Conservation (phyloP, 2,797 vertebrate genomes). For the Thripadectes ignobilis region DNA sequence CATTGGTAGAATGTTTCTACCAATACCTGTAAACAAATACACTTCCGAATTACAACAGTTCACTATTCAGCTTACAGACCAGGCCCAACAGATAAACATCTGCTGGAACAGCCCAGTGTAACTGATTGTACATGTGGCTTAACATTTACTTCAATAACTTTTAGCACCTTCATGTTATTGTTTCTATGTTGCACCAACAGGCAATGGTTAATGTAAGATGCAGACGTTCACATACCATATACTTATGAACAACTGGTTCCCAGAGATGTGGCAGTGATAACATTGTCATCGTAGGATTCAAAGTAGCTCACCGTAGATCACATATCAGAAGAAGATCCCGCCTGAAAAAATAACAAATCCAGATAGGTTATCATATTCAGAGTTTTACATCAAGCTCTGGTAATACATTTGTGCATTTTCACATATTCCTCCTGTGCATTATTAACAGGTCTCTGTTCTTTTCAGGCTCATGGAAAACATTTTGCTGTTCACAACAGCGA, state of each 20-base stretch:
- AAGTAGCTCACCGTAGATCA: slow-evolving; percentile 12
- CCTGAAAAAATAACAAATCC: slow-evolving; percentile 51
- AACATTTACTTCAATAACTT: slow-evolving; percentile 42
- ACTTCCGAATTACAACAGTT: background rate
- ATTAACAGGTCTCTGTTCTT: background rate
- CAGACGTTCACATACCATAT: slow-evolving; percentile 44
- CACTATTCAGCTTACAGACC: background rate
- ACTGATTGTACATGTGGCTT: slow-evolving; percentile 35
- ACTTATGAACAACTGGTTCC: slow-evolving; percentile 55
- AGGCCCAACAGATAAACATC: slow-evolving; percentile 28
- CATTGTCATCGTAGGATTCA: slow-evolving; percentile 52
- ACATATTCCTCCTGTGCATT: background rate
- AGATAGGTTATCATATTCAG: background rate
- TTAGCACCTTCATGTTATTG: slow-evolving; percentile 52
- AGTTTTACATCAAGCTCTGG: background rate
- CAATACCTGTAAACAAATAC: background rate
- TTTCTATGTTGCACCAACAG: slow-evolving; percentile 6
- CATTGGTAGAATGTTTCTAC: background rate
- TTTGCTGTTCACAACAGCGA: background rate
- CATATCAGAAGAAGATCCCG: slow-evolving; percentile 43
- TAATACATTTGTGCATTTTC: background rate
- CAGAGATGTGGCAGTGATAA: slow-evolving; percentile 67
- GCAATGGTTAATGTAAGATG: slow-evolving; percentile 26
- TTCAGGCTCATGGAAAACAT: background rate
- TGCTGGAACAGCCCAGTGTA: background rate